These are phyloP conservation scores for Austrolebias charrua DNA, from an alignment of 2,797 vertebrate genomes.

Conservation along the genomic window DNA sequence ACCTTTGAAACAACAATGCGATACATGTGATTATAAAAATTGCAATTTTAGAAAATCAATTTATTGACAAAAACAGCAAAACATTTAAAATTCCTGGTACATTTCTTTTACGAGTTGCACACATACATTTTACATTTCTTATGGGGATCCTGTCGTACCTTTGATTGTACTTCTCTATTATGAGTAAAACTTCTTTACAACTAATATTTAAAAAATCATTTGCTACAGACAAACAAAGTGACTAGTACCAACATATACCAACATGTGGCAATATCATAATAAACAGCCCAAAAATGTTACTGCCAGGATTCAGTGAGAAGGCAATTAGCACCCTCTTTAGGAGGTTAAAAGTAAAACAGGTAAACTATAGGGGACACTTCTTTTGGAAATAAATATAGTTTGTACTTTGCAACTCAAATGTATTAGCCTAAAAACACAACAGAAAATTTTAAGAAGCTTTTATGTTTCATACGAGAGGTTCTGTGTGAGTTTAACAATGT, in stretches of 20 bases:
- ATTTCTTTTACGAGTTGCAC: conserved; percentile 30
- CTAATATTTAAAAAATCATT: conserved; percentile 25
- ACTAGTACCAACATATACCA: conserved; percentile 9
- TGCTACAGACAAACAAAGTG: conserved; percentile 31
- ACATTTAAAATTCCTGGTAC: conserved; percentile 35
- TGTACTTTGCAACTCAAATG: not conserved
- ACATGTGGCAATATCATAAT: conserved; percentile 17
- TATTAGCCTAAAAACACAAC: conserved; percentile 14
- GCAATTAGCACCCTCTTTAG: conserved; percentile 23
- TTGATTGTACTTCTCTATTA: conserved; percentile 24
- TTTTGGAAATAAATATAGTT: not conserved
- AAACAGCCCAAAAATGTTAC: conserved; percentile 29
- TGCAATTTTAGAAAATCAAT: conserved; percentile 51
- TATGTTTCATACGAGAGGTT: conserved; percentile 36
- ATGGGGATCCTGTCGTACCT: conserved; percentile 20
- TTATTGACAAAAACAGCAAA: conserved; percentile 61
- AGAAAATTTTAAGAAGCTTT: conserved; percentile 7
- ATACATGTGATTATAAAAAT: not conserved
- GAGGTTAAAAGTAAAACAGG: conserved; percentile 10
- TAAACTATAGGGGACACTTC: no score
- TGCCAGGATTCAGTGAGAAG: conserved; percentile 30
- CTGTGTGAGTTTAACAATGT: conserved; percentile 27
- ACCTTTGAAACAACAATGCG: no score
- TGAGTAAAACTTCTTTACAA: conserved; percentile 33
- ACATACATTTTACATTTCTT: conserved; percentile 29